Base-by-base conservation (phyloP, 2,888 invertebrate genomes). In the Drosophila eohydei region DNA sequence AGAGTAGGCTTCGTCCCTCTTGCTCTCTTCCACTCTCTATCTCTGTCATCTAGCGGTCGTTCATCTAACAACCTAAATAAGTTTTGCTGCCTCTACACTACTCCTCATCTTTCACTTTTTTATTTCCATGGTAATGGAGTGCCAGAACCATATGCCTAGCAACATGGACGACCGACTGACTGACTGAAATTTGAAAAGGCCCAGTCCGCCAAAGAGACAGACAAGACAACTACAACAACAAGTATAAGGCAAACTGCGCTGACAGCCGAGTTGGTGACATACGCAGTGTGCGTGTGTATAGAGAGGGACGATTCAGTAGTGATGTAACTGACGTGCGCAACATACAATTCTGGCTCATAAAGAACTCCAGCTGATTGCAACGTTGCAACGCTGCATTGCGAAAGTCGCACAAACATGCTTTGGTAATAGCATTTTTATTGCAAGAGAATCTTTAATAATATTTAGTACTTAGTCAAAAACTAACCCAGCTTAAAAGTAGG, bases 21-120 rank as follows among this genome's bases (percentile, higher is more conserved):
- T 7, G 4, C 36, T 8, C 12, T 38, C 14, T 4, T 8, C 32
- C 7, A 9, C n/a, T 9, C n/a, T 34, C 26, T n/a, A 32, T 34
- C 21, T 38, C 11, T 51, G 56, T 46, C 67, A 70, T 69, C 71
- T 84, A 65, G 80, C 80, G 81, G 81, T 82, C 81, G 83, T 82
- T 82, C 85, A 82, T 82, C 81, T 74, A 82, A 82, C 82, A 82
- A 82, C 81, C 81, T 84, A 82, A 82, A 82, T 82, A 82, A 65
- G 69, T 80, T 77, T 82, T 71, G 80, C 83, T 80, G 82, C 73
- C 82, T 74, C 59, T 40, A 16, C 52, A 16, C 52, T 46, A 30
- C 46, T 58, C 44, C 40, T 58, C 61, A 64, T 61, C 50, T 56
- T 65, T 46, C 40, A 8, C 30, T 30, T 58, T 55, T 66, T 51